Evolutionary conservation across 2,113 vertebrate species (phyloP).

Genomic region (Bambusicola thoracicus): DNA sequence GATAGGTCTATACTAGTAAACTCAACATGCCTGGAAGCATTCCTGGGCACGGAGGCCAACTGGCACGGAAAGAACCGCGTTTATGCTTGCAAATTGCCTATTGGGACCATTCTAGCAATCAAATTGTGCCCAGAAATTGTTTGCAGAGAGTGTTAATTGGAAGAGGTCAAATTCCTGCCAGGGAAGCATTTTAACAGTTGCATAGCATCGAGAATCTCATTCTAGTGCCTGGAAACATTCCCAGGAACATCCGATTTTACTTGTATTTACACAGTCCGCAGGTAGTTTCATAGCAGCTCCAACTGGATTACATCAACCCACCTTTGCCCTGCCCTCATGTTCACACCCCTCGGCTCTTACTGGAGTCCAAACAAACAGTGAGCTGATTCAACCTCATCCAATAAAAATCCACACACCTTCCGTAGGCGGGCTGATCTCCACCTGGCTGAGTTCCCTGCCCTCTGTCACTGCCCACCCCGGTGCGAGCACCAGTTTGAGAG

Average conservation of each 20-base stretch:
- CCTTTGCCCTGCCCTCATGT: conserved; percentile 29
- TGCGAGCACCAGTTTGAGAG: background rate
- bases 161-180: conserved; percentile 47
- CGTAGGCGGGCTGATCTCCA: background rate
- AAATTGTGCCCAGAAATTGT: conserved; percentile 36
- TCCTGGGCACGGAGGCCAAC: conserved; percentile 20
- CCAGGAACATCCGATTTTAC: conserved; percentile 1
- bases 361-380: background rate
- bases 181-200: conserved; percentile 18
- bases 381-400: background rate
- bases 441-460: background rate
- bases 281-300: background rate
- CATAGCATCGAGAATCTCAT: background rate
- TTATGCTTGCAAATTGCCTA: background rate
- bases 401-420: background rate
- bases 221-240: conserved; percentile 43
- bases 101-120: background rate
- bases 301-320: background rate
- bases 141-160: conserved; percentile 17
- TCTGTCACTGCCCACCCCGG: background rate
- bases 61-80: conserved; percentile 12
- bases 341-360: background rate
- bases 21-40: conserved; percentile 21
- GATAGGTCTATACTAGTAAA: conserved; percentile 37
- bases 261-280: conserved; percentile 11